Evolutionary conservation across 2,113 vertebrate genomes (phyloP), one percentile per base, ranked within the genome.

Genomic region (Bagarius yarrelli): DNA sequence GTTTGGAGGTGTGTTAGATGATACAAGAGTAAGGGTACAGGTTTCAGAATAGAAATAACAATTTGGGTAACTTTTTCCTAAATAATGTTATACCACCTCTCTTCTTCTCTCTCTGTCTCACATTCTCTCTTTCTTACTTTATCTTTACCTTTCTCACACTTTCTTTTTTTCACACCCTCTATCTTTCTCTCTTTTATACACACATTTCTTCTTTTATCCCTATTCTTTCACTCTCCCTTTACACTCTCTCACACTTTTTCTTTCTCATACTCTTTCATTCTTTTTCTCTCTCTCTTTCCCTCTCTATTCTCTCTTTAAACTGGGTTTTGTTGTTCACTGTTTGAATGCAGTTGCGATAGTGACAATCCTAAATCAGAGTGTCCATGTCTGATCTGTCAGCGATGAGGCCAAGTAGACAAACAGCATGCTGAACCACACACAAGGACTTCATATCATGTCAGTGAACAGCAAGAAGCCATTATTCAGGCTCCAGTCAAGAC

Each of bases 281-380:
- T 40, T 6, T 40, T 6, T 40, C 36, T 40, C 52, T 15, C 52
- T 15, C 52, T 15, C 52, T 15, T 15, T 21, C 9, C 18, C 16
- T 18, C 1, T 55, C 15, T 47, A 32, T 4, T 73, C 70, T 18
- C 9, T 23, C 25, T 84, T 16, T 12, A 36, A 52, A n/a, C 19
- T 19, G 2, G 40, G 66, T 73, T 16, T 60, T 74, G 59, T 67
- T 79, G 76, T 70, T 47, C 18, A 30, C 34, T 70, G 70, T 76
- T 82, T 70, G 61, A 63, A 53, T 16, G 8, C 5, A 27, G 76
- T 85, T 64, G 76, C 21, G 55, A 82, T 79, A 64, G 84, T 36
- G 71, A 82, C 36, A 55, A 52, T 47, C 25, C 27, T 74, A 84
- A 84, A 77, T 78, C 74, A 73, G n/a, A 13, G 3, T 69, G 60